phyloP scores from a whole-genome alignment of 1,140 invertebrate genomes.

The Tenebrio molitor region DNA sequence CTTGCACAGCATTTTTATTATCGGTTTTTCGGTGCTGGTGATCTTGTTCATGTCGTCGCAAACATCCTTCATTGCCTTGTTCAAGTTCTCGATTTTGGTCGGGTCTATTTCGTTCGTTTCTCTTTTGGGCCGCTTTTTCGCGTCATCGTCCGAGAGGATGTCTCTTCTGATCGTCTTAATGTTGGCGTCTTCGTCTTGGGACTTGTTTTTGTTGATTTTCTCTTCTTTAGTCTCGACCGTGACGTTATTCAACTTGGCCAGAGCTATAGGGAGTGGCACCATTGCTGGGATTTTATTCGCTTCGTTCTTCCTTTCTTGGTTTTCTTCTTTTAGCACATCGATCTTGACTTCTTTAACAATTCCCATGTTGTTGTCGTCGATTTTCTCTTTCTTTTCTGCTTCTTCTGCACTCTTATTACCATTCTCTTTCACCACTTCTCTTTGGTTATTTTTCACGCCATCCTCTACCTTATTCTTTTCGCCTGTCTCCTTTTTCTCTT shows the following conservation, averaged over 20 bases:
- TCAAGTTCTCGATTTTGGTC: neutral
- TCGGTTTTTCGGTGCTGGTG: slow-evolving; percentile 21
- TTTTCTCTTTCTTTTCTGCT: neutral
- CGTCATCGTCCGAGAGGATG: slow-evolving; percentile 37
- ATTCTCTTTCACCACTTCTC: neutral
- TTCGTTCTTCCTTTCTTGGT: neutral
- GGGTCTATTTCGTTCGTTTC: neutral
- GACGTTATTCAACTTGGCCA: slow-evolving; percentile 15
- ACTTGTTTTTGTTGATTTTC: slow-evolving; percentile 1
- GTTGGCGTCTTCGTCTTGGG: slow-evolving; percentile 4
- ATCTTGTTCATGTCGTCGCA: neutral
- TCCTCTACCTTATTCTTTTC: neutral
- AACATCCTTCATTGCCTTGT: slow-evolving; percentile 22
- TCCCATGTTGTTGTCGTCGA: slow-evolving; percentile 20
- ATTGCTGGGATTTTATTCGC: neutral
- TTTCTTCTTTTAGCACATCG: neutral
- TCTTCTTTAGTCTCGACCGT: slow-evolving; percentile 17
- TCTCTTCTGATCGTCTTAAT: slow-evolving; percentile 50
- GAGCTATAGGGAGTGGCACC: slow-evolving; percentile 47
- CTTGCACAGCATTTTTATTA: slow-evolving; percentile 36
- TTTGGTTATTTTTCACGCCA: neutral
- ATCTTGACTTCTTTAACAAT: slow-evolving; percentile 51
- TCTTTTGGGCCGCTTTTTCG: slow-evolving; percentile 1
- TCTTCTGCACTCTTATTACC: neutral
- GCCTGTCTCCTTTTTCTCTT: neutral